Evolutionary conservation across 2,113 vertebrate species (phyloP).

Genomic region (Mastomys natalensis): DNA sequence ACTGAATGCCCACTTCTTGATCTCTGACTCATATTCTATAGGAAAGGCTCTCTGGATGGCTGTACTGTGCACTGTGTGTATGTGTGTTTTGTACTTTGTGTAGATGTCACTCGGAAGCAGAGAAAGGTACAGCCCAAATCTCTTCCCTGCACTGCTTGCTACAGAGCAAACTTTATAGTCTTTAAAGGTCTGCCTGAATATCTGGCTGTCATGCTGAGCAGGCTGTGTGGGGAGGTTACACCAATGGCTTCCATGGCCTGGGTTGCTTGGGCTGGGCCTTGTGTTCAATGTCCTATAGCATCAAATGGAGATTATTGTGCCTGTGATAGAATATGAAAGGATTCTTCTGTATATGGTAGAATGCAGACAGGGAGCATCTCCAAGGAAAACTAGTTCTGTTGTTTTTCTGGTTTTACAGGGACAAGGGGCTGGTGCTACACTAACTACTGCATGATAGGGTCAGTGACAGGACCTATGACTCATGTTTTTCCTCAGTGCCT

Average conservation of each 20-base stretch:
- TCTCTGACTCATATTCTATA: neutral
- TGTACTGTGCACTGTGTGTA: neutral
- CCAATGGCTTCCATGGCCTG: neutral
- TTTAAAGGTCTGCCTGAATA: neutral
- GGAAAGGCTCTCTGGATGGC: neutral
- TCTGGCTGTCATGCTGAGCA: neutral
- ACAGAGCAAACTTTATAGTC: neutral
- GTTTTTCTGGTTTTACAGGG: neutral
- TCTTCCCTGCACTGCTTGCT: neutral
- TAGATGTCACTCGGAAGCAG: neutral
- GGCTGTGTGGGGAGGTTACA: no score
- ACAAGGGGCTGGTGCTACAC: neutral
- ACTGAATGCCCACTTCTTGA: no score
- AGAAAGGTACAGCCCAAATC: neutral
- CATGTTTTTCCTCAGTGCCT: neutral
- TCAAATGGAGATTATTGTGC: neutral
- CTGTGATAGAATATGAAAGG: neutral
- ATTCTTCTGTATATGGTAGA: neutral
- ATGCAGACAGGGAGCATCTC: neutral
- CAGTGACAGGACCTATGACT: neutral
- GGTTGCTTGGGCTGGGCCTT: neutral
- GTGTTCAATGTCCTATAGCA: neutral
- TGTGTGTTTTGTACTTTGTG: neutral
- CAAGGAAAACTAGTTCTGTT: neutral
- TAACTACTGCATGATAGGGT: no score